Evolutionary conservation across 2,113 vertebrate genomes (phyloP), one percentile per base, ranked within the genome.

Genomic region (Hippolais icterina): DNA sequence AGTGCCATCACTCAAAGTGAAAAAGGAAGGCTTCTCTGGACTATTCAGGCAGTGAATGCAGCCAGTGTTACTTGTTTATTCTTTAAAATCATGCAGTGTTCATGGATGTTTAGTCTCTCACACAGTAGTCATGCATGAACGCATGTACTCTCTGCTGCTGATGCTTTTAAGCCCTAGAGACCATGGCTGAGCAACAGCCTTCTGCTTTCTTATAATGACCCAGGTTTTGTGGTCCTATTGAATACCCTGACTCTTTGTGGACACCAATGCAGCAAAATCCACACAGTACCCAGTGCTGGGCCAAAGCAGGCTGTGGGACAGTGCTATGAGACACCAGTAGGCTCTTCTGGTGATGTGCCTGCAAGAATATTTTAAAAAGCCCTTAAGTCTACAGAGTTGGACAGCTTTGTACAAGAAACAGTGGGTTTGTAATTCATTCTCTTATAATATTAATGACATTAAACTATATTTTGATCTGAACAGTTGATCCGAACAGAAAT

Each of bases 221-320:
- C 0, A 1, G 23, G 13, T 20, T 64, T 83, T 90, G 11, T 59
- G 18, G 17, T 71, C 10, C 19, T 5, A 11, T 1, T 41, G 61
- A 42, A 49, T 24, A 79, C 5, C 12, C 22, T 0, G 0, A 15
- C 22, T 52, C 35, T 72, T 72, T 59, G 20, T 68, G 35, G 56
- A 15, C 33, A 52, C 6, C 5, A 37, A 4, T 0, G 5, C n/a
- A 60, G 37, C 5, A 88, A 72, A 88, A 80, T 35, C 3, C 47
- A 37, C 2, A 9, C 0, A 18, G 53, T 1, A 0, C 24, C 18
- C 41, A 56, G 41, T 35, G 21, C 41, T 4, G 1, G 49, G 16
- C 41, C 44, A 46, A 39, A 79, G 27, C 35, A 88, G 53, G 16
- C 53, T 60, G 27, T 64, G 39, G 41, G 12, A 56, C 3, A 10